Evolutionary conservation across 2,797 vertebrate species (phyloP).

Genomic region (Gila robusta): DNA sequence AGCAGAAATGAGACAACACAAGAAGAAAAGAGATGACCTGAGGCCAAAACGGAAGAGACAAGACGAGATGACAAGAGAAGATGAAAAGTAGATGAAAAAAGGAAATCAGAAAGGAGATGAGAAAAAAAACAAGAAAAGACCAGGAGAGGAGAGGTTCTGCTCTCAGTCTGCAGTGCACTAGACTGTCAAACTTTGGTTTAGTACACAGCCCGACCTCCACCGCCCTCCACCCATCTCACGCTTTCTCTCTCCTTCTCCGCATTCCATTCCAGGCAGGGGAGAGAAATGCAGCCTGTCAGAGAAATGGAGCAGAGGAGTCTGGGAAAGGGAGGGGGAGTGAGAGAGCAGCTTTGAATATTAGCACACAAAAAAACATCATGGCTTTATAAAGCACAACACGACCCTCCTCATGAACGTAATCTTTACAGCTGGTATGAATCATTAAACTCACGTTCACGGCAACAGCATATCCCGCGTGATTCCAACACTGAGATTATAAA

Average conservation of each 20-base stretch:
- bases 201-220: constrained; percentile 45
- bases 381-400: constrained; percentile 34
- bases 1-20: not conserved
- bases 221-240: constrained; percentile 37
- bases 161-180: constrained; percentile 29
- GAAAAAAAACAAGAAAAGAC: not conserved
- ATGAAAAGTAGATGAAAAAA: not conserved
- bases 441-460: not conserved
- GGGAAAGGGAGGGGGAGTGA: constrained; percentile 33
- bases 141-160: not conserved
- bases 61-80: not conserved
- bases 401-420: constrained; percentile 35
- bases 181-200: constrained; percentile 47
- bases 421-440: constrained; percentile 31
- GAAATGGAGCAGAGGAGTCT: constrained; percentile 54
- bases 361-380: constrained; percentile 26
- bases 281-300: constrained; percentile 52
- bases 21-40: not conserved
- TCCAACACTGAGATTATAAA: constrained; percentile 6
- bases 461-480: not conserved
- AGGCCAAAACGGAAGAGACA: not conserved
- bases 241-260: constrained; percentile 51
- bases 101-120: not conserved
- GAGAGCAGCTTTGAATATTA: constrained; percentile 30
- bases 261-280: constrained; percentile 66